Percentiles rank a stretch among this genome's conserved stretches.
Evolutionary conservation across 2,113 vertebrate genomes (phyloP).

Genomic region (Scomber japonicus): DNA sequence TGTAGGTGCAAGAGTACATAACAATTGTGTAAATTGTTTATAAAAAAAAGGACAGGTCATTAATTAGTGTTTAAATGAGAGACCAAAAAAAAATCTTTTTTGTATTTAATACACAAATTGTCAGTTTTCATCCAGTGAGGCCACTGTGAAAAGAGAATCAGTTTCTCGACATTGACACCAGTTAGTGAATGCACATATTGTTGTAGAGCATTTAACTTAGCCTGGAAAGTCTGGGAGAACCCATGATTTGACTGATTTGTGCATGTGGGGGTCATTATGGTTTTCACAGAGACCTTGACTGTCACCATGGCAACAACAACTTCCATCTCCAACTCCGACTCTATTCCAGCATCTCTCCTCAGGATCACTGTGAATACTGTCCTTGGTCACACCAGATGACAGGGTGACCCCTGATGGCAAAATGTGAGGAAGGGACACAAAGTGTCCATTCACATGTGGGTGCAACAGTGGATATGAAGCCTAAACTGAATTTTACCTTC

Average conservation of each 20-base stretch:
- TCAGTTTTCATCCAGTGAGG: constrained; percentile 30
- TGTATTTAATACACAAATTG: constrained; percentile 9
- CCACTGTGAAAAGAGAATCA: constrained; percentile 16
- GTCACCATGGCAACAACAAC: constrained; percentile 35
- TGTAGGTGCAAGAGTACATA: neutral
- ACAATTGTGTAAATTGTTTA: too few relatives aligned
- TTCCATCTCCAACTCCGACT: constrained; percentile 36
- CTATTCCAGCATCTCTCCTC: constrained; percentile 23
- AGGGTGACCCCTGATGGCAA: constrained; percentile 22
- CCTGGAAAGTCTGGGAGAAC: constrained; percentile 37
- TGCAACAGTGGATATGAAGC: neutral
- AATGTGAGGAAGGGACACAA: constrained; percentile 30
- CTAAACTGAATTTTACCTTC: neutral
- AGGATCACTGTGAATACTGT: constrained; percentile 36
- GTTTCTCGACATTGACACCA: neutral
- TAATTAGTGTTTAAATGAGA: neutral
- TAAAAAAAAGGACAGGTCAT: neutral
- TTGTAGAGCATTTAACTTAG: constrained; percentile 9
- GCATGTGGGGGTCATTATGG: constrained; percentile 26
- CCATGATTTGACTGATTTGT: constrained; percentile 23
- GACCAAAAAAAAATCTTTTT: neutral
- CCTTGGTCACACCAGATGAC: constrained; percentile 26
- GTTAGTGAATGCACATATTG: neutral
- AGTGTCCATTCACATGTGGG: constrained; percentile 29
- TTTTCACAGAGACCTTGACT: constrained; percentile 63